Evolutionary conservation across 2,888 invertebrate genomes (phyloP).

Genomic region (Enchytraeus crypticus): DNA sequence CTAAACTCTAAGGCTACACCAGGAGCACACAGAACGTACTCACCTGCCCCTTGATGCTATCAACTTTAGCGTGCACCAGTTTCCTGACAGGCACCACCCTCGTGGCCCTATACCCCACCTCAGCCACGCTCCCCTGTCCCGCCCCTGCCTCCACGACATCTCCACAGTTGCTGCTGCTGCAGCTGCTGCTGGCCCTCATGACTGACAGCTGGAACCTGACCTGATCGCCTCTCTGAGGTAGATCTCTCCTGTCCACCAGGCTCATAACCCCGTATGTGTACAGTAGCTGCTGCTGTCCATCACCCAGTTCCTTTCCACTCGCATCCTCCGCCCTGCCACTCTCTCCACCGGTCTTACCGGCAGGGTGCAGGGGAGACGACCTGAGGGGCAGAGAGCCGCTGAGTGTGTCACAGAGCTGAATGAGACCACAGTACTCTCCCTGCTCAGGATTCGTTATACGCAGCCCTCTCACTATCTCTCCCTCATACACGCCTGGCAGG

Average conservation of each 20-base stretch:
- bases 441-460: constrained; percentile 77
- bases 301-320: no score
- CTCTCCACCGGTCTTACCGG: not conserved
- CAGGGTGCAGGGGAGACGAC: no score
- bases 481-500: constrained; percentile 58
- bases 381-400: no score
- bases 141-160: not conserved
- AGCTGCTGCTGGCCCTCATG: not conserved
- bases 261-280: constrained; percentile 94
- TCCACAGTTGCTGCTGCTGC: not conserved
- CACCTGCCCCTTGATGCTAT: constrained; percentile 4
- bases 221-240: constrained; percentile 72
- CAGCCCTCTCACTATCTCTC: constrained; percentile 76
- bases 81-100: constrained; percentile 2
- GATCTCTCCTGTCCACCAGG: constrained; percentile 80
- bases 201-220: constrained; percentile 66
- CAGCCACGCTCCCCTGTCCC: not conserved
- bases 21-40: not conserved
- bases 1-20: no score
- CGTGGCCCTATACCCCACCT: not conserved
- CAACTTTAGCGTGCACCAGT: constrained; percentile 2
- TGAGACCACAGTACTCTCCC: constrained; percentile 75
- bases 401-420: no score
- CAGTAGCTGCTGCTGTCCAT: no score
- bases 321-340: not conserved